A percentile compares a stretch with the other conserved stretches of the same genome.
These are phyloP conservation scores for Elegia similella DNA, from an alignment of 2,888 invertebrate genomes.

Conservation along the genomic window DNA sequence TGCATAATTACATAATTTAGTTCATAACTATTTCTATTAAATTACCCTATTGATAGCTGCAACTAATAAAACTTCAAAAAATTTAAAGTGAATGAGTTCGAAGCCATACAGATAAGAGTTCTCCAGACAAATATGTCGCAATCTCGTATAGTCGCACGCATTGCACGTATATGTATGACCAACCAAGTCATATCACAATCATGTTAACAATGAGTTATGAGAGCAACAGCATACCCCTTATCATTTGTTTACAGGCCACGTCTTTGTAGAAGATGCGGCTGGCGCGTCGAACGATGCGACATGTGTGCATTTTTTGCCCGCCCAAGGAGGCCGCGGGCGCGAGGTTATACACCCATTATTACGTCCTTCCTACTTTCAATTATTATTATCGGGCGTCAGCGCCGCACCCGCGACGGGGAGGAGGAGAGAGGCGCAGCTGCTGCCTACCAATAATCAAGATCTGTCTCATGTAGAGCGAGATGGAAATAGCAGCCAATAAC, in stretches of 20 bases:
- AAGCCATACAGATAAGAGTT: slow-evolving; percentile 42
- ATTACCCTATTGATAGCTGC: no score
- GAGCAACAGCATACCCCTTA: slow-evolving; percentile 46
- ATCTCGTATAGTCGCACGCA: slow-evolving; percentile 29
- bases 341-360: slow-evolving; percentile 82
- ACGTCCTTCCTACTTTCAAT: slow-evolving; percentile 82
- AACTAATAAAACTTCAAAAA: no score
- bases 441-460: slow-evolving; percentile 83
- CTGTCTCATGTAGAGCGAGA: slow-evolving; percentile 66
- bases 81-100: no score
- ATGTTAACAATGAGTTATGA: slow-evolving; percentile 53
- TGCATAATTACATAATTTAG: no score
- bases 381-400: slow-evolving; percentile 81
- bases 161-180: slow-evolving; percentile 27
- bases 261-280: slow-evolving; percentile 49
- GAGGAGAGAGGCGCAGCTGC: slow-evolving; percentile 82
- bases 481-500: slow-evolving; percentile 46
- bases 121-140: slow-evolving; percentile 49
- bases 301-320: slow-evolving; percentile 81
- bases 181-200: slow-evolving; percentile 36
- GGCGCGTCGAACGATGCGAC: slow-evolving; percentile 56
- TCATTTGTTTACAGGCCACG: slow-evolving; percentile 61
- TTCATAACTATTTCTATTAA: no score
- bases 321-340: slow-evolving; percentile 82
- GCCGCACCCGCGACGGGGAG: slow-evolving; percentile 77